Evolutionary conservation across 2,888 invertebrate species (phyloP), one percentile per base, ranked within the genome.

Genomic region (Autographa pulchrina): DNA sequence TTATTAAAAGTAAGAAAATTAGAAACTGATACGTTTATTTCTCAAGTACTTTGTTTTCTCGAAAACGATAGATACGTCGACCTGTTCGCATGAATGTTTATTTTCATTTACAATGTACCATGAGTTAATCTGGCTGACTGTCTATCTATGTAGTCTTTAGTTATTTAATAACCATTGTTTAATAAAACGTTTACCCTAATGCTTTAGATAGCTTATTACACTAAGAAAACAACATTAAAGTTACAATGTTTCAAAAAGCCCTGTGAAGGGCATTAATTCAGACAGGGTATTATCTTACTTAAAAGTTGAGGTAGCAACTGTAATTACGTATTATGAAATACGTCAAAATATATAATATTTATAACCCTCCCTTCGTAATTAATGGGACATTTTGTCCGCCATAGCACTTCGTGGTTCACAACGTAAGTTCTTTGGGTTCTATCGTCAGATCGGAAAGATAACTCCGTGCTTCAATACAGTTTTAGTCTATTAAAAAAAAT

Each of bases 211-310:
- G 63, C 75, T 77, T 82, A 85, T 75, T 78, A 72, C 78, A 73
- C 78, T 65, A 72, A 52, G 78, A 81, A 85, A 86, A 82, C 82
- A 79, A 86, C 85, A 86, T 88, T 85, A 83, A 82, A 85, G 80
- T 82, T 83, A 84, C 84, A 78, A 77, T 79, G 79, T 84, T 74
- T 73, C 75, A 78, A 76, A 88, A 84, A 85, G 85, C 86, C 78
- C 84, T 82, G 80, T 81, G 79, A 77, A 80, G 75, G 76, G 78
- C 86, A 85, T 87, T 84, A 85, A 80, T 81, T 80, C 65, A 78
- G 73, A 74, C 77, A 80, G 68, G 70, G 76, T 82, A 84, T 82
- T 85, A 86, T 80, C 81, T 82, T 83, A 78, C 83, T 81, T 81
- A 83, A 85, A 85, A 84, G 78, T 85, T 84, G 68, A 82, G 78